Percentiles rank a stretch among this genome's conserved stretches.
Evolutionary conservation across 2,888 invertebrate genomes (phyloP).

Genomic region (Germaria angustata): DNA sequence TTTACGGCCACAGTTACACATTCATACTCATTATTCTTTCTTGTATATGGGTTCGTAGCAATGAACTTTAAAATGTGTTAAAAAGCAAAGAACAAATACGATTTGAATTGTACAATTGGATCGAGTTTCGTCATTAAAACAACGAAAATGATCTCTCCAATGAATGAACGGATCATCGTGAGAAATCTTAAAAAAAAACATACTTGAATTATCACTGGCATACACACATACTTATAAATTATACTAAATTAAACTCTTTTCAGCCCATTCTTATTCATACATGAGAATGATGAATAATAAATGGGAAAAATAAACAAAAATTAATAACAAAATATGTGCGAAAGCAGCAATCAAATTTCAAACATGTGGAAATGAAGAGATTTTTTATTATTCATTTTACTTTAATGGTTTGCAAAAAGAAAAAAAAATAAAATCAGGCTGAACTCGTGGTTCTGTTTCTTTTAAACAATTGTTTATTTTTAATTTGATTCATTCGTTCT

Average conservation of each 20-base stretch:
- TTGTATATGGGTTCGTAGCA: not conserved
- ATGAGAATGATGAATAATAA: slow-evolving; percentile 15
- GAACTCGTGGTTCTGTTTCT: not conserved
- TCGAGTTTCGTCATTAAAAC: slow-evolving; percentile 19
- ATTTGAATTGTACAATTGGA: slow-evolving; percentile 13
- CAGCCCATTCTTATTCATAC: not conserved
- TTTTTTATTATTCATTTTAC: slow-evolving; percentile 1
- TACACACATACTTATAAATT: not conserved
- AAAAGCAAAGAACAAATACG: not conserved
- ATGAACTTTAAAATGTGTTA: slow-evolving; percentile 30
- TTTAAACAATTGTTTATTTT: slow-evolving; percentile 25
- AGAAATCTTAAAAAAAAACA: not conserved
- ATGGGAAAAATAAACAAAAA: slow-evolving; percentile 30
- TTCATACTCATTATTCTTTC: not conserved
- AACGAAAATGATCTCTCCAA: not conserved
- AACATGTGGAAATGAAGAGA: not conserved
- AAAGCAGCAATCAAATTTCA: not conserved
- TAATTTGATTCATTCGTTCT: slow-evolving; percentile 18
- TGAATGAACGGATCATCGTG: not conserved
- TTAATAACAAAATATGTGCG: not conserved
- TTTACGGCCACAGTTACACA: not conserved
- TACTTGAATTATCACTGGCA: not conserved
- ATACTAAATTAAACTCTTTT: not conserved
- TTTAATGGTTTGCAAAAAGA: slow-evolving; percentile 15
- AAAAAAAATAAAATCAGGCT: too few species aligned